A percentile compares a stretch with the other conserved stretches of the same genome.
These are phyloP conservation scores for Rhimphoctona megacephalus DNA, from an alignment of 2,888 invertebrate species.

Conservation along the genomic window DNA sequence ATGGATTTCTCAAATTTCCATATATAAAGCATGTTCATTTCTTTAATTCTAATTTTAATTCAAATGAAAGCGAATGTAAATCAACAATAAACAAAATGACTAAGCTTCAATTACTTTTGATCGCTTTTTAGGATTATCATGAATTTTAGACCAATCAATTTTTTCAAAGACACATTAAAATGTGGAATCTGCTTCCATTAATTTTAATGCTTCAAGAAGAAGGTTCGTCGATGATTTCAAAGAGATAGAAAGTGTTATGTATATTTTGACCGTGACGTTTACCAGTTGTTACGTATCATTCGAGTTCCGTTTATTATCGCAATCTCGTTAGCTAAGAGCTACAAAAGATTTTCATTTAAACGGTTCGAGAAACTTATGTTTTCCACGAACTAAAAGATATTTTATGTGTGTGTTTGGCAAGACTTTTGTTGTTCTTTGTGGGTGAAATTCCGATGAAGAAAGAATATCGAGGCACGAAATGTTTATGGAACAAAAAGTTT, in stretches of 20 bases:
- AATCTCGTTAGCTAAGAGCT: constrained; percentile 26
- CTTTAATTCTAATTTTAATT: background rate
- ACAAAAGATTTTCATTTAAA: constrained; percentile 34
- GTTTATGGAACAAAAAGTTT: constrained; percentile 22
- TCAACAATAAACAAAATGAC: too few species aligned
- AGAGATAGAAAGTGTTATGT: background rate
- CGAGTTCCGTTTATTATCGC: constrained; percentile 32
- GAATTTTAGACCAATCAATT: too few species aligned
- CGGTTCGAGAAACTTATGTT: constrained; percentile 10
- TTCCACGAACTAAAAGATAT: constrained; percentile 12
- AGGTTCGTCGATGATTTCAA: background rate
- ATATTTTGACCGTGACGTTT: constrained; percentile 7
- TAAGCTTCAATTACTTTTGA: too few species aligned
- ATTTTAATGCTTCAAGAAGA: background rate
- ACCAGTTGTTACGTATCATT: constrained; percentile 46
- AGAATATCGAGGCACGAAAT: constrained; percentile 20
- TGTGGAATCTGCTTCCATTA: too few species aligned
- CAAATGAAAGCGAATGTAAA: background rate
- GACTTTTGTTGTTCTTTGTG: constrained; percentile 23
- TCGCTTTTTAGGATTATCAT: too few species aligned
- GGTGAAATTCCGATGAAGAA: background rate
- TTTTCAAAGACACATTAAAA: too few species aligned
- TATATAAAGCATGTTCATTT: background rate
- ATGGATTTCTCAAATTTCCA: background rate
- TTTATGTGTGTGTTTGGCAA: background rate